Conservation (phyloP, 1,140 invertebrate species). For the Cherax destructor region DNA sequence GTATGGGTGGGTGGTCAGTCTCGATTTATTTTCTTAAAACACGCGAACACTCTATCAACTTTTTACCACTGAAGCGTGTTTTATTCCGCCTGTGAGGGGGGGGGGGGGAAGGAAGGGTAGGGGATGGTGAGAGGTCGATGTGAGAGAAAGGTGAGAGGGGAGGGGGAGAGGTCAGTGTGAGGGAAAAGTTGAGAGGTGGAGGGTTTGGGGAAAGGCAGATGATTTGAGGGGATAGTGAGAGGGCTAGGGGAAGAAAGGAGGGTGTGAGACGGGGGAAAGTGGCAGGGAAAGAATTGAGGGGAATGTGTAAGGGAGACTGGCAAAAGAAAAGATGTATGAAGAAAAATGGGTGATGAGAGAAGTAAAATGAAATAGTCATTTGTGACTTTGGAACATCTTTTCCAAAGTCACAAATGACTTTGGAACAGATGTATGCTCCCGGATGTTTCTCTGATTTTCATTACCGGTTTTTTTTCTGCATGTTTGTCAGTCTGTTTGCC, state of each 20-base stretch:
- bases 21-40: constrained; percentile 1
- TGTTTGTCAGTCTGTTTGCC: neutral
- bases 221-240: no score
- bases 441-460: neutral
- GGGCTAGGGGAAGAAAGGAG: neutral
- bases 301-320: no score
- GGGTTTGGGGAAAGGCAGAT: neutral
- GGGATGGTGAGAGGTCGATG: neutral
- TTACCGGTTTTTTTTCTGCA: neutral
- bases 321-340: no score
- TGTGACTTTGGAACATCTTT: no score
- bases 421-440: no score
- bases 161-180: constrained; percentile 3
- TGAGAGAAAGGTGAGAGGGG: neutral
- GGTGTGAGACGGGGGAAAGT: no score
- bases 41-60: constrained; percentile 10
- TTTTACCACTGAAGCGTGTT: neutral
- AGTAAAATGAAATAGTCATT: no score
- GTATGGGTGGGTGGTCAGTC: neutral
- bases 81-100: neutral
- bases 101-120: neutral
- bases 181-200: neutral
- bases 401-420: no score
- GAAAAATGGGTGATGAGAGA: no score
- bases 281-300: no score